Conservation (phyloP, 2,888 invertebrate genomes). For the Cosmorhoe ocellata region DNA sequence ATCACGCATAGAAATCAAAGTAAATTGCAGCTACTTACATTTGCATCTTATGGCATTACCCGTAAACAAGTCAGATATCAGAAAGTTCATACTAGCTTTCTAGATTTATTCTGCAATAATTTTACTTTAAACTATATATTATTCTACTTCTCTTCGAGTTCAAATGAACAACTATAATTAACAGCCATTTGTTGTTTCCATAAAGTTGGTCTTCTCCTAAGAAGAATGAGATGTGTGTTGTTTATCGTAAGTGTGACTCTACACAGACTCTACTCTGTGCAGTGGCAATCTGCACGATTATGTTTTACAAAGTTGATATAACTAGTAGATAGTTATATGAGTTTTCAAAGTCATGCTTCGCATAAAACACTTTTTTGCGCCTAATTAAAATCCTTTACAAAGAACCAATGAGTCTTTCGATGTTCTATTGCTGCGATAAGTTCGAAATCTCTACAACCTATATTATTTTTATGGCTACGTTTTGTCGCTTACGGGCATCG, state of each 20-base stretch:
- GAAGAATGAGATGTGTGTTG: constrained; percentile 55
- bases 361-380: not conserved
- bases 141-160: constrained; percentile 33
- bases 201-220: constrained; percentile 55
- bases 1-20: constrained; percentile 12
- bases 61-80: constrained; percentile 16
- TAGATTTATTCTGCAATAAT: constrained; percentile 55
- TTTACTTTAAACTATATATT: constrained; percentile 41
- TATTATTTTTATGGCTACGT: constrained; percentile 69
- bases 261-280: no score
- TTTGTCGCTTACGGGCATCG: constrained; percentile 75
- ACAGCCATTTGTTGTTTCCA: constrained; percentile 62
- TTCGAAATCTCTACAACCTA: constrained; percentile 47
- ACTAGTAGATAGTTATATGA: not conserved
- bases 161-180: constrained; percentile 56
- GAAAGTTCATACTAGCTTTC: constrained; percentile 28
- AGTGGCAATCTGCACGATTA: constrained; percentile 59
- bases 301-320: constrained; percentile 53
- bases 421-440: constrained; percentile 32
- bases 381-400: not conserved
- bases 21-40: constrained; percentile 15
- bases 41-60: constrained; percentile 14
- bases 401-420: constrained; percentile 7
- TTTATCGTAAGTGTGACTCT: constrained; percentile 66
- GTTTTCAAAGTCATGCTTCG: no score